Conservation (phyloP, 1,140 invertebrate species). For the Saccostrea cuccullata region DNA sequence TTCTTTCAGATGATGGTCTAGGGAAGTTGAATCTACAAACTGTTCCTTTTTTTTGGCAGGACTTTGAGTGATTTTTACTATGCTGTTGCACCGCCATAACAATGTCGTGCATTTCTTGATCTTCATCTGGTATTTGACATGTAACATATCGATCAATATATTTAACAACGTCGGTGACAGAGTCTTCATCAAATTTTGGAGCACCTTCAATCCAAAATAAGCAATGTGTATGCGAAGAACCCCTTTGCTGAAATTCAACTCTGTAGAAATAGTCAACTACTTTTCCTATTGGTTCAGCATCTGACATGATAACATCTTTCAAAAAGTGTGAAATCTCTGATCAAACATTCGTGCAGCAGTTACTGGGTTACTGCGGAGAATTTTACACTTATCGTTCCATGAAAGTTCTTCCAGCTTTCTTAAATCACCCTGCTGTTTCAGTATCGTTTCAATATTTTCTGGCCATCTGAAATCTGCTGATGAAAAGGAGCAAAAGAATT, state of each 20-base stretch:
- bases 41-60: neutral
- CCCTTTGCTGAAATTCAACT: conserved; percentile 53
- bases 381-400: conserved; percentile 34
- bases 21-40: conserved; percentile 14
- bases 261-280: conserved; percentile 66
- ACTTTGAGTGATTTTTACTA: conserved; percentile 39
- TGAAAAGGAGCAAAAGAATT: conserved; percentile 55
- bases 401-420: conserved; percentile 19
- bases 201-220: conserved; percentile 76
- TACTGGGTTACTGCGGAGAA: conserved; percentile 41
- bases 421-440: conserved; percentile 43
- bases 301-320: conserved; percentile 40
- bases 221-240: conserved; percentile 38
- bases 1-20: conserved; percentile 43
- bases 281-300: conserved; percentile 55
- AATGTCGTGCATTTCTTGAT: conserved; percentile 39
- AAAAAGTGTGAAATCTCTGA: conserved; percentile 47
- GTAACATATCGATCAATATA: conserved; percentile 52
- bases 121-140: conserved; percentile 42
- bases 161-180: conserved; percentile 39
- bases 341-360: conserved; percentile 46
- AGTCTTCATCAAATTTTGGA: conserved; percentile 62
- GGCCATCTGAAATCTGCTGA: conserved; percentile 57
- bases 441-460: conserved; percentile 48
- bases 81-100: conserved; percentile 45